Conservation (phyloP, 2,888 invertebrate species). For the Caenorhabditis sp. region DNA sequence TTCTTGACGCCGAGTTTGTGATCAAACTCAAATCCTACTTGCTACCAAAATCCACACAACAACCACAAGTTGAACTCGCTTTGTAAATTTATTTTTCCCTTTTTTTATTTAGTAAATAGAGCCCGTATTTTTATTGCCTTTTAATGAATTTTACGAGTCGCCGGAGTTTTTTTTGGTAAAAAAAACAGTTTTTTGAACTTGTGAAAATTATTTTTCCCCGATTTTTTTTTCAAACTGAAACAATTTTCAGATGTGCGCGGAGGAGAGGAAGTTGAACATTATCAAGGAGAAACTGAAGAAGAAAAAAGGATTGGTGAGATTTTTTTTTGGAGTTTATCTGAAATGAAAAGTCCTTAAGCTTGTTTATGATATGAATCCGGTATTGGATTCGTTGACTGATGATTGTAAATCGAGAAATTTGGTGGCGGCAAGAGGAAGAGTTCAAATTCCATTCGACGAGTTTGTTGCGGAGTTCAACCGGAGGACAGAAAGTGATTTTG, state of each 20-base stretch:
- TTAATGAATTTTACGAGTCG: not conserved
- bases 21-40: not conserved
- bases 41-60: not conserved
- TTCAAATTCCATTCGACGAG: not conserved
- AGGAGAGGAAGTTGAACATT: too few species aligned
- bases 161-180: not conserved
- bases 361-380: too few species aligned
- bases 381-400: not conserved
- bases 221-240: not conserved
- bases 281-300: too few species aligned
- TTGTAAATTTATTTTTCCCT: too few species aligned
- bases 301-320: too few species aligned
- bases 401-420: not conserved
- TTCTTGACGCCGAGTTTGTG: not conserved
- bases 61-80: conserved; percentile 9
- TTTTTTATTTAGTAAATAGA: too few species aligned
- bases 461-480: not conserved
- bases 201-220: not conserved
- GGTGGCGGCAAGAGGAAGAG: not conserved
- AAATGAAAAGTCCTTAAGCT: too few species aligned
- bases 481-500: not conserved
- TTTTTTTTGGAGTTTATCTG: too few species aligned
- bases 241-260: not conserved
- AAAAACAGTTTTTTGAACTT: too few species aligned
- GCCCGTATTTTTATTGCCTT: conserved; percentile 2